Base-by-base conservation (phyloP, 2,888 invertebrate genomes). In the Archips crataeganus region DNA sequence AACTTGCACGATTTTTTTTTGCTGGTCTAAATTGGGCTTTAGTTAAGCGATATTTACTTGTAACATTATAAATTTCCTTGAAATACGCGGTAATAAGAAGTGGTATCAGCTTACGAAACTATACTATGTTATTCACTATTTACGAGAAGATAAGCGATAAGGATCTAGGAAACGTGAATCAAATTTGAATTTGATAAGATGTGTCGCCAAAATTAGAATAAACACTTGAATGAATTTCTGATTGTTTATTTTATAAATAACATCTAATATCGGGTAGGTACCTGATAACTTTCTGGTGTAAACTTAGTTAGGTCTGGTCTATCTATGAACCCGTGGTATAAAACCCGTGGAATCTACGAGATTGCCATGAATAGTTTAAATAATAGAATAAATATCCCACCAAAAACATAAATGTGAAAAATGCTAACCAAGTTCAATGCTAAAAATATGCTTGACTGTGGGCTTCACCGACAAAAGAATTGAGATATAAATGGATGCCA, bases 71-170 rank as follows among this genome's bases (percentile, higher is more conserved):
- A 39, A 4, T 39, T 54, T 54, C 49, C 3, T n/a, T 49, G 49
- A n/a, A 49, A 49, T 11, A 11, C 11, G 3, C n/a, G 23, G 6
- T 2, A 23, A 3, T 23, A 3, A 54, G 9, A 54, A n/a, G 1
- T 8, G 23, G 1, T 54, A 54, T 54, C 54, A 2, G 23, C 23
- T 51, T 51, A 54, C 54, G 5, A 54, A 54, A 54, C 23, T 54
- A 54, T 23, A 54, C 15, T 54, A 54, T 54, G 54, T 54, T 54
- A 54, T 54, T 23, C 54, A 3, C 54, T 54, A 54, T 54, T 54
- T 54, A 54, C 9, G 9, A 23, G 8, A 15, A 54, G 54, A 54
- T 54, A 54, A 23, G n/a, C 9, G 54, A 54, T 54, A 54, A 54
- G 8, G 9, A 23, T 54, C 54, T 54, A 54, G 9, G 54, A 54